Evolutionary conservation across 1,140 invertebrate species (phyloP).

Genomic region (Zaprionus nigranus): DNA sequence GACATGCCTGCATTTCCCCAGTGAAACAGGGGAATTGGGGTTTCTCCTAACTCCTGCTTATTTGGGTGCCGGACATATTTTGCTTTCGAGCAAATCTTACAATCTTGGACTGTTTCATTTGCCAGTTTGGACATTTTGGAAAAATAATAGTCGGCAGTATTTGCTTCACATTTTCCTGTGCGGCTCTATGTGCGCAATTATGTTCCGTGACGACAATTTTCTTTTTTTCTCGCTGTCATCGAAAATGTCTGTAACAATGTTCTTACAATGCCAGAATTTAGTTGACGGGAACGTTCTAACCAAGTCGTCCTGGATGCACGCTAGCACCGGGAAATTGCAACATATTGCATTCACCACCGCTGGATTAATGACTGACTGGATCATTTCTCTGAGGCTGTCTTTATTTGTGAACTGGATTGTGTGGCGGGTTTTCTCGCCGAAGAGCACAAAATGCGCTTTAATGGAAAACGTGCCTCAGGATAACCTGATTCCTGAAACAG

Average conservation of each 20-base stretch:
- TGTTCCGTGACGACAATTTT: neutral
- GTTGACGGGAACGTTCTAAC: slow-evolving; percentile 14
- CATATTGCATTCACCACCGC: slow-evolving; percentile 9
- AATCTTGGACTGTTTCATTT: slow-evolving; percentile 2
- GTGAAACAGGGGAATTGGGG: slow-evolving; percentile 6
- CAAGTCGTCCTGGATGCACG: neutral
- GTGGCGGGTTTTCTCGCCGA: neutral
- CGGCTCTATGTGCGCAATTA: slow-evolving; percentile 4
- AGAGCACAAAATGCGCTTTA: neutral
- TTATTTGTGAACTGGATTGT: neutral
- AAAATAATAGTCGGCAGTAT: slow-evolving; percentile 15
- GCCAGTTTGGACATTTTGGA: slow-evolving; percentile 1
- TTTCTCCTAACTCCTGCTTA: neutral
- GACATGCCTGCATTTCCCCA: neutral
- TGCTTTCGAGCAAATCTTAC: slow-evolving; percentile 1
- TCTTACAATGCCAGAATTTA: slow-evolving; percentile 1
- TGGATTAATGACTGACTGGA: neutral
- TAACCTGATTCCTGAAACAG: too few relatives aligned
- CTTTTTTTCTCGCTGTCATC: neutral
- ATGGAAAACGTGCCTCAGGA: neutral
- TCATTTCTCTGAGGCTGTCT: neutral
- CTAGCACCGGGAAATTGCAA: slow-evolving; percentile 1
- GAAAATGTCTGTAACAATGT: neutral
- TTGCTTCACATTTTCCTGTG: slow-evolving; percentile 12
- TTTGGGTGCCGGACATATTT: neutral